A percentile compares a stretch with the other conserved stretches of the same genome.
Conservation (phyloP, 2,888 invertebrate species). For the Limnephilus marmoratus region DNA sequence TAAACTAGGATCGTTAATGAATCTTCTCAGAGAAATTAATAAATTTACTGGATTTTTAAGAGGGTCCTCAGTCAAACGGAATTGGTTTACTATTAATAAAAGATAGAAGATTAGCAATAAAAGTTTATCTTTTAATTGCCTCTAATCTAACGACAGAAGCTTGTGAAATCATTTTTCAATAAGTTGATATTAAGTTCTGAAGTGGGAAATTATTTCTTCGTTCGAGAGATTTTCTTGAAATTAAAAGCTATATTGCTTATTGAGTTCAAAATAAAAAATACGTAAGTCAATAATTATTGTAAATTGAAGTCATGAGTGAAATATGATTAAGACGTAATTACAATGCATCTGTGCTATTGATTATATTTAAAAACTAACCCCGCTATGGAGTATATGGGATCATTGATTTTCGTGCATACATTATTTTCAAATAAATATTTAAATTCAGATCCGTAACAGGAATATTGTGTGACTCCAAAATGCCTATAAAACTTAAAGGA, state of each 20-base stretch:
- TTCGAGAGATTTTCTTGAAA: neutral
- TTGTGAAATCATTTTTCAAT: neutral
- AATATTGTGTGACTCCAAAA: too few species aligned
- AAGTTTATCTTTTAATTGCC: neutral
- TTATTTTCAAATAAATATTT: too few species aligned
- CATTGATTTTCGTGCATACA: too few species aligned
- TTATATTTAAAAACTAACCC: too few species aligned
- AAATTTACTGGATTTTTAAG: neutral
- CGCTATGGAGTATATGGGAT: too few species aligned
- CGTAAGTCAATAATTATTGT: neutral
- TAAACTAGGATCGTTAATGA: neutral
- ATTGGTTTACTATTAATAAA: neutral
- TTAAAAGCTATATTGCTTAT: neutral
- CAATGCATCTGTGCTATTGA: too few species aligned
- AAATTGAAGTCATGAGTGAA: neutral
- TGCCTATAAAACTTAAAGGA: too few species aligned
- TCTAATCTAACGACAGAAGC: neutral
- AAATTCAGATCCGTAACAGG: too few species aligned
- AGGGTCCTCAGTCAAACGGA: neutral
- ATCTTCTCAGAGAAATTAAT: neutral
- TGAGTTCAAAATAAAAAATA: neutral
- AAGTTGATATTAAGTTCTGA: neutral
- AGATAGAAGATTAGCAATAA: neutral
- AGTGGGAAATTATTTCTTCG: neutral
- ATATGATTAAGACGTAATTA: neutral